Evolutionary conservation across 2,888 invertebrate species (phyloP).

Genomic region (Limnephilus auricula): DNA sequence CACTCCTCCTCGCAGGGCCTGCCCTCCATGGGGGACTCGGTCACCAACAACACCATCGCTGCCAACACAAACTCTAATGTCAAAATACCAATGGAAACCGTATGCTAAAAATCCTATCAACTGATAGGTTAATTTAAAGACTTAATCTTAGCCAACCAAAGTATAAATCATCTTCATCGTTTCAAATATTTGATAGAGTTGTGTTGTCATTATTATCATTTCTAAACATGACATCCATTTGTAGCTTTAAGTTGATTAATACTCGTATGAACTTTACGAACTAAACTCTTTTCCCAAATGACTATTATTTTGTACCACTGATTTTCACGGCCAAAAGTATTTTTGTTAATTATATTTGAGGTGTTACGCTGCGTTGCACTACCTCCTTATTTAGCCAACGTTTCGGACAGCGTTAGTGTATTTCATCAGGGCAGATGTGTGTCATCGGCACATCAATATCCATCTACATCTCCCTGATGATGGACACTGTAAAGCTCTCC

Average conservation of each 20-base stretch:
- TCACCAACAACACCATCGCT: slow-evolving; percentile 83
- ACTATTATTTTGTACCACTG: no score
- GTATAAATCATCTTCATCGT: slow-evolving; percentile 52
- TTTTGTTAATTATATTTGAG: no score
- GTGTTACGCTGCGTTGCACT: no score
- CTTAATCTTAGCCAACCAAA: slow-evolving; percentile 64
- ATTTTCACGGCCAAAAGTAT: no score
- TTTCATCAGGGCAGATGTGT: no score
- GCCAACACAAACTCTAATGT: slow-evolving; percentile 72
- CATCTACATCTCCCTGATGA: no score
- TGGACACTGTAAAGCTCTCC: no score
- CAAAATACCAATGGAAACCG: slow-evolving; percentile 80
- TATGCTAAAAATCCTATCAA: slow-evolving; percentile 74
- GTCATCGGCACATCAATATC: no score
- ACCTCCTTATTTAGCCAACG: no score
- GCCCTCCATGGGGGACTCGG: slow-evolving; percentile 88
- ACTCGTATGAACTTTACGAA: slow-evolving; percentile 23
- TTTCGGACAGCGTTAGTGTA: no score
- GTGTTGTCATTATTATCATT: slow-evolving; percentile 11
- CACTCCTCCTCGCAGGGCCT: slow-evolving; percentile 89
- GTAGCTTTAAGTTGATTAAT: slow-evolving; percentile 31
- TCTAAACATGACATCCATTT: slow-evolving; percentile 20
- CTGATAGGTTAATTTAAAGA: slow-evolving; percentile 53
- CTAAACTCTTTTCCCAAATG: background rate
- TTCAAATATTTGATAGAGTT: slow-evolving; percentile 31